These are phyloP conservation scores for Stichodactyla helianthus DNA, from an alignment of 64 coral and sea anemone species.

Conservation along the genomic window DNA sequence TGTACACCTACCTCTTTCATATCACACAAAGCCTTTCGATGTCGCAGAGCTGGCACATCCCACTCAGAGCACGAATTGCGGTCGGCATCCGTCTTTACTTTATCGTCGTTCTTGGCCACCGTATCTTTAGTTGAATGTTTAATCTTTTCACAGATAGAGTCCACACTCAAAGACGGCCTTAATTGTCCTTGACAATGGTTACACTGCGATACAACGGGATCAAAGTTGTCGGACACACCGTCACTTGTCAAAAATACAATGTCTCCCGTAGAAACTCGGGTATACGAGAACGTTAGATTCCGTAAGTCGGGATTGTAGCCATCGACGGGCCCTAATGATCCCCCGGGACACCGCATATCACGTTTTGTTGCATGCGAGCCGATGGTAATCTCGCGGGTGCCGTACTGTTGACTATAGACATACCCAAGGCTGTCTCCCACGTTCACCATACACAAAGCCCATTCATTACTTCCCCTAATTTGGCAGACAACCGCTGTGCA, in stretches of 20 bases:
- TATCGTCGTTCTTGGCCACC: background rate
- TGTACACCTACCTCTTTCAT: slow-evolving; percentile 59
- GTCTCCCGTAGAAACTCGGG: slow-evolving; percentile 59
- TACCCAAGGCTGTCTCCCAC: slow-evolving; percentile 93
- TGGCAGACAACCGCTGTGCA: slow-evolving; percentile 81
- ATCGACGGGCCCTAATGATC: slow-evolving; percentile 82
- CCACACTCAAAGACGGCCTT: slow-evolving; percentile 39
- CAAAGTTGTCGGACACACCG: slow-evolving; percentile 97
- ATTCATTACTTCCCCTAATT: slow-evolving; percentile 57
- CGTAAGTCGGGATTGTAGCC: slow-evolving; percentile 90
- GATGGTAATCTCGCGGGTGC: slow-evolving; percentile 78
- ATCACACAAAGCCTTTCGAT: slow-evolving; percentile 56
- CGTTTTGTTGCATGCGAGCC: slow-evolving; percentile 81
- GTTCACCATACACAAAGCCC: slow-evolving; percentile 86
- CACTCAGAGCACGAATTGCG: slow-evolving; percentile 6
- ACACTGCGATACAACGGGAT: slow-evolving; percentile 78
- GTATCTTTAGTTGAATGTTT: background rate
- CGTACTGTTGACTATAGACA: slow-evolving; percentile 57
- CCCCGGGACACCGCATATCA: slow-evolving; percentile 90
- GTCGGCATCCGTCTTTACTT: slow-evolving; percentile 1
- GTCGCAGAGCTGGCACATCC: slow-evolving; percentile 38
- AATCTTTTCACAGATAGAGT: slow-evolving; percentile 44
- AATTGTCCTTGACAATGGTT: slow-evolving; percentile 52
- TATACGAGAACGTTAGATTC: slow-evolving; percentile 94
- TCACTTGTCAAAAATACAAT: slow-evolving; percentile 98